Evolutionary conservation across 2,113 vertebrate genomes (phyloP), one percentile per base, ranked within the genome.

Genomic region (Centropristis striata): DNA sequence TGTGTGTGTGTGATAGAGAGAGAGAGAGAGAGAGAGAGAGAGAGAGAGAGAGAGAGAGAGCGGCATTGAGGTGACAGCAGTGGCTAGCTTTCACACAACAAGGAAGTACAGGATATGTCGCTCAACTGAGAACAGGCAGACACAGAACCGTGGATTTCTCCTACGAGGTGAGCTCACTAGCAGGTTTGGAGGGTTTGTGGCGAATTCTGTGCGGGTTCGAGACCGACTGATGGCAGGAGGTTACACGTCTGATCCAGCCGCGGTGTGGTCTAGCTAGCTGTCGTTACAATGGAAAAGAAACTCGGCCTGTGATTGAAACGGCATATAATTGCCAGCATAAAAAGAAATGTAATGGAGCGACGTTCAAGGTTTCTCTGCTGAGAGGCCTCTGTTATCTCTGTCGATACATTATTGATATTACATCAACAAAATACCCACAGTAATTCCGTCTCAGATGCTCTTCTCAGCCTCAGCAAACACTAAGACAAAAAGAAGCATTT

Each of bases 81-180:
- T 67, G 75, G 57, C 15, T 28, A 32, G 71, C 63, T 55, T 32
- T 63, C 53, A 28, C 20, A 46, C 37, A 47, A 70, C 55, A 54
- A 89, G 85, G 88, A 90, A 89, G 88, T 86, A 47, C 49, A 71
- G 14, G 63, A 66, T 20, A 69, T 27, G 42, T 64, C 21, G 20
- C 11, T 4, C 1, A 7, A 3, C 28, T 65, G 15, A 77, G 11
- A 8, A 1, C n/a, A 15, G n/a, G n/a, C 8, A 25, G 12, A 60
- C 21, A 1, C 5, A 8, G 15, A 12, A 18, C 3, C 16, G 66
- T 51, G 8, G 37, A 13, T 3, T n/a, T 2, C 32, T 14, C 18
- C 4, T 8, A 0, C 25, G 28, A 59, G 78, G 83, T 84, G 69
- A 74, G 71, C 11, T 6, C 21, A 18, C 0, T 8, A 21, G 49